phyloP scores from a whole-genome alignment of 2,888 invertebrate species.

The Ophioninae sp. region DNA sequence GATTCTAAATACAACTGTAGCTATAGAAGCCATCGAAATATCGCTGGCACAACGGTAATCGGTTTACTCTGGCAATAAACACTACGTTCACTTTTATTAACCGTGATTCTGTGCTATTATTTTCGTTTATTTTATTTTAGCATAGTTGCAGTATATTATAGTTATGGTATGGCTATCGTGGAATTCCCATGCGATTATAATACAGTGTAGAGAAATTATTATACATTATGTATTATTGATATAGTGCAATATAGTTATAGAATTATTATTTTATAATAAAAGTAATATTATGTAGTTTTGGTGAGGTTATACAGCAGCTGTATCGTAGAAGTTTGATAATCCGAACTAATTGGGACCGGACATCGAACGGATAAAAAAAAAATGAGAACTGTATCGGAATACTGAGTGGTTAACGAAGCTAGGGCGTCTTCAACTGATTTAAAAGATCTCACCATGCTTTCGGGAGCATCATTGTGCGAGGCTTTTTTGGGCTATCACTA shows the following conservation, averaged over 20 bases:
- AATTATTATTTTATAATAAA: no score
- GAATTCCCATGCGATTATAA: not conserved
- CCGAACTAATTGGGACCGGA: no score
- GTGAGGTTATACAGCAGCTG: no score
- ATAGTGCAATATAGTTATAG: no score
- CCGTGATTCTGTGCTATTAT: not conserved
- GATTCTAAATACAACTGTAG: not conserved
- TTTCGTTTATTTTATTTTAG: not conserved
- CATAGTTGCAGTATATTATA: no score
- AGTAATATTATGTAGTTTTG: no score
- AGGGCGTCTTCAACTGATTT: slow-evolving; percentile 23
- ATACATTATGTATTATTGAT: no score
- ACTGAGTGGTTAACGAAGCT: not conserved
- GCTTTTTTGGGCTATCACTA: not conserved
- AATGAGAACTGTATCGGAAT: not conserved
- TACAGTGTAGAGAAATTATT: not conserved
- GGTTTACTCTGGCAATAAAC: not conserved
- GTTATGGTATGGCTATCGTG: no score
- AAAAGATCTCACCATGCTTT: not conserved
- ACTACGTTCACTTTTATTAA: not conserved
- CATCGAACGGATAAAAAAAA: no score
- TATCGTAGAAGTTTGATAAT: no score
- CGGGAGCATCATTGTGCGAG: slow-evolving; percentile 11
- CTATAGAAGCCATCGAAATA: not conserved
- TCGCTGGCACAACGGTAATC: not conserved